phyloP scores from a whole-genome alignment of 2,888 invertebrate species.

The Thymelicus lineola region DNA sequence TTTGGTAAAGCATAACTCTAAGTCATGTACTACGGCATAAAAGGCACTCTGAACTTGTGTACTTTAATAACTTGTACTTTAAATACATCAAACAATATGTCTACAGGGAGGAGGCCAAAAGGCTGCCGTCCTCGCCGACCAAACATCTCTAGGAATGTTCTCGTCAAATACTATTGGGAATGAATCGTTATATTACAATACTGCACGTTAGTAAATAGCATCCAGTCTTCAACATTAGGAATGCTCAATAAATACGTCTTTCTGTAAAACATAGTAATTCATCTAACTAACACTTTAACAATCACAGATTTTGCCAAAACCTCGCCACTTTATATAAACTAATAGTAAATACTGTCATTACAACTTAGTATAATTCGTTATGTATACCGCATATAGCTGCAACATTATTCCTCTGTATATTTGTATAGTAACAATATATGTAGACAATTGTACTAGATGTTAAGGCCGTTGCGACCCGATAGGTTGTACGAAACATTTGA shows the following conservation, averaged over 20 bases:
- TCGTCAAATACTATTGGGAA: slow-evolving; percentile 55
- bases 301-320: slow-evolving; percentile 30
- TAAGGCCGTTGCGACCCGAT: background rate
- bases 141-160: slow-evolving; percentile 58
- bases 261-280: slow-evolving; percentile 29
- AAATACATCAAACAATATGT: slow-evolving; percentile 43
- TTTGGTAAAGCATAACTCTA: slow-evolving; percentile 62
- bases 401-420: background rate
- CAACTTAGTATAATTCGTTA: slow-evolving; percentile 14
- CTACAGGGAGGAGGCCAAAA: slow-evolving; percentile 33
- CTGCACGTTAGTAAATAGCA: slow-evolving; percentile 42
- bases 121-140: background rate
- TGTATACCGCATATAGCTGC: background rate
- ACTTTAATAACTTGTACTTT: slow-evolving; percentile 58
- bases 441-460: background rate
- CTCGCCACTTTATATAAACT: background rate
- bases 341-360: slow-evolving; percentile 34
- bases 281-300: slow-evolving; percentile 24
- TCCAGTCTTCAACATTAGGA: slow-evolving; percentile 46
- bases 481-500: background rate
- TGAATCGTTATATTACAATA: slow-evolving; percentile 42
- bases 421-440: no score
- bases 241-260: slow-evolving; percentile 41
- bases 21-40: slow-evolving; percentile 56
- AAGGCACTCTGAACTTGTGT: slow-evolving; percentile 64